Evolutionary conservation across 35 echinoderm and acorn worm species (phyloP).

Genomic region (Anneissia japonica): DNA sequence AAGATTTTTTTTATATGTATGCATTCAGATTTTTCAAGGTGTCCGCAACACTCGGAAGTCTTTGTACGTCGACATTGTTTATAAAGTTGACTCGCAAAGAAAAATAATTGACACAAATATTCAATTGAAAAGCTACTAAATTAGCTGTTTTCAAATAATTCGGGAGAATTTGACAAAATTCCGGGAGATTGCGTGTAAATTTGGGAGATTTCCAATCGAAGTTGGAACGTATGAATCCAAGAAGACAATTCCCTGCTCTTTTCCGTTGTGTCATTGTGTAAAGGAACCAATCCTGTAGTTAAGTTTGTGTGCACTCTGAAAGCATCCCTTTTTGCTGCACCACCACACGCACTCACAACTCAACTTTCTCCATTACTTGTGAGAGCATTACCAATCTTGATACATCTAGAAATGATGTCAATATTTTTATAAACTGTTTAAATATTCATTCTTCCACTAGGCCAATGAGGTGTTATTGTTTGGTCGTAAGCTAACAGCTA

Average conservation of each 20-base stretch:
- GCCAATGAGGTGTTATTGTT: slow-evolving; percentile 92
- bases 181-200: too few species aligned
- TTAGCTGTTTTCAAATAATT: too few species aligned
- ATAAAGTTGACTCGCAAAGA: too few species aligned
- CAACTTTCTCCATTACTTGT: not conserved
- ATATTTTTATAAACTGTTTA: not conserved
- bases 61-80: too few species aligned
- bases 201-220: too few species aligned
- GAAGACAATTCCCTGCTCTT: not conserved
- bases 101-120: too few species aligned
- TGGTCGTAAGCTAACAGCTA: slow-evolving; percentile 67
- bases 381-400: not conserved
- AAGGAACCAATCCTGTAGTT: not conserved
- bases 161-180: too few species aligned
- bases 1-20: too few species aligned
- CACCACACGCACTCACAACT: not conserved
- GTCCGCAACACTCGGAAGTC: too few species aligned
- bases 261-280: not conserved
- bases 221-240: too few species aligned
- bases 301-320: not conserved
- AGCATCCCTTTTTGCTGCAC: not conserved
- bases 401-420: not conserved
- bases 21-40: too few species aligned
- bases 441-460: not conserved
- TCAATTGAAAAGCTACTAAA: too few species aligned